phyloP scores from a whole-genome alignment of 2,113 vertebrate genomes.

The Pungitius pungitius region DNA sequence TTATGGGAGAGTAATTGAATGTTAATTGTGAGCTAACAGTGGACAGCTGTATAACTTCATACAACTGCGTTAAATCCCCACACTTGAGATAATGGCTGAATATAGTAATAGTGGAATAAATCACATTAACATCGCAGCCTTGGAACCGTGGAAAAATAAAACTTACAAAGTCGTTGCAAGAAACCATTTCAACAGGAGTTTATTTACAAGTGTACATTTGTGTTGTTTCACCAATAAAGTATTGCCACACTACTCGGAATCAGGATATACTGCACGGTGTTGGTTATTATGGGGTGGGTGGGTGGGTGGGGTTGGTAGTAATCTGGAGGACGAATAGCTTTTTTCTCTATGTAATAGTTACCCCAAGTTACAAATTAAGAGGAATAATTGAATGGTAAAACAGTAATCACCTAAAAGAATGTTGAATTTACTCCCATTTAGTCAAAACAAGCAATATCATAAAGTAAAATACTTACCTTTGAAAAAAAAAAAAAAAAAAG shows the following conservation, averaged over 20 bases:
- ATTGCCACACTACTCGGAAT: slow-evolving; percentile 53
- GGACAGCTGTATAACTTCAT: neutral
- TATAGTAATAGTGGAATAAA: no score
- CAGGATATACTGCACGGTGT: slow-evolving; percentile 24
- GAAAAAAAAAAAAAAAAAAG: slow-evolving; percentile 67
- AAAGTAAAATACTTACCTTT: slow-evolving; percentile 84
- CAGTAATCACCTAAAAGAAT: slow-evolving; percentile 20
- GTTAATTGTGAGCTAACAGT: neutral
- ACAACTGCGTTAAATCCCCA: neutral
- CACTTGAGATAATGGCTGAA: neutral
- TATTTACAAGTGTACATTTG: slow-evolving; percentile 80
- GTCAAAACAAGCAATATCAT: slow-evolving; percentile 56
- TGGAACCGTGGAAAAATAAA: neutral
- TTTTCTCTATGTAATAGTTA: neutral
- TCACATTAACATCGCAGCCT: neutral
- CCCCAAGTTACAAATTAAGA: slow-evolving; percentile 21
- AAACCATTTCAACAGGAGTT: slow-evolving; percentile 65
- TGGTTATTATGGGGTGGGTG: neutral
- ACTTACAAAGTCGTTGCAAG: neutral
- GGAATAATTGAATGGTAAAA: neutral
- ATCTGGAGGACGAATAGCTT: neutral
- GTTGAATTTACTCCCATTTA: slow-evolving; percentile 33
- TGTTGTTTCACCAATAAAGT: slow-evolving; percentile 51
- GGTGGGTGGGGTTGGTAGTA: no score
- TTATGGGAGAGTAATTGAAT: neutral